Conservation (phyloP, 1,140 invertebrate genomes). For the Polypedilum pembai region DNA sequence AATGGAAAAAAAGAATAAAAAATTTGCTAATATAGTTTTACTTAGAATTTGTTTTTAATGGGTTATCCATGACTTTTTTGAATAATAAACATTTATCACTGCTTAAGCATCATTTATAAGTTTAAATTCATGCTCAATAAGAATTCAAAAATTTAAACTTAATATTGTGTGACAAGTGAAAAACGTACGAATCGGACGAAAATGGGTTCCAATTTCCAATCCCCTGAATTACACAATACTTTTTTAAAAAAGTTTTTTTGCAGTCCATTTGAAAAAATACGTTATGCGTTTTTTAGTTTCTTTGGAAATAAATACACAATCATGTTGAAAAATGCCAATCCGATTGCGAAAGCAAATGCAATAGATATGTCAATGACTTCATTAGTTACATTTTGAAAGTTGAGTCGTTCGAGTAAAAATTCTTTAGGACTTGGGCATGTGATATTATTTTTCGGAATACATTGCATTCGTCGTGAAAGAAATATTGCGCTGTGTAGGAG, state of each 20-base stretch:
- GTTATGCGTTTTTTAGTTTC: not conserved
- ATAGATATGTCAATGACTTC: constrained; percentile 57
- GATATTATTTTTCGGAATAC: constrained; percentile 39
- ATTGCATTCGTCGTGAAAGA: constrained; percentile 40
- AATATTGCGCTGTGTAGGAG: constrained; percentile 63
- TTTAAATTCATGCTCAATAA: no score
- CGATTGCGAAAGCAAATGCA: constrained; percentile 74
- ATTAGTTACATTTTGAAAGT: constrained; percentile 41
- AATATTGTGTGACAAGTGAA: no score
- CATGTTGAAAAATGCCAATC: constrained; percentile 72
- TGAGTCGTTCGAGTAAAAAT: constrained; percentile 41
- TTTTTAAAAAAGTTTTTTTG: not conserved
- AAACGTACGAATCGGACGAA: no score
- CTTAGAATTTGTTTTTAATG: no score
- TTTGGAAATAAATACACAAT: constrained; percentile 77
- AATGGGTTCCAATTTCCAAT: no score
- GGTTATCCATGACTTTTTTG: no score
- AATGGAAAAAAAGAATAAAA: no score
- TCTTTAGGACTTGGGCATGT: constrained; percentile 42
- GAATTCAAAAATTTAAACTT: no score
- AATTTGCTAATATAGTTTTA: no score
- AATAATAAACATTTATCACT: no score
- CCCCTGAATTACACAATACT: no score
- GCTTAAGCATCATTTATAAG: no score
- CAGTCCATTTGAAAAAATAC: not conserved